phyloP scores from a whole-genome alignment of 2,888 invertebrate species.

The Gortyna flavago region DNA sequence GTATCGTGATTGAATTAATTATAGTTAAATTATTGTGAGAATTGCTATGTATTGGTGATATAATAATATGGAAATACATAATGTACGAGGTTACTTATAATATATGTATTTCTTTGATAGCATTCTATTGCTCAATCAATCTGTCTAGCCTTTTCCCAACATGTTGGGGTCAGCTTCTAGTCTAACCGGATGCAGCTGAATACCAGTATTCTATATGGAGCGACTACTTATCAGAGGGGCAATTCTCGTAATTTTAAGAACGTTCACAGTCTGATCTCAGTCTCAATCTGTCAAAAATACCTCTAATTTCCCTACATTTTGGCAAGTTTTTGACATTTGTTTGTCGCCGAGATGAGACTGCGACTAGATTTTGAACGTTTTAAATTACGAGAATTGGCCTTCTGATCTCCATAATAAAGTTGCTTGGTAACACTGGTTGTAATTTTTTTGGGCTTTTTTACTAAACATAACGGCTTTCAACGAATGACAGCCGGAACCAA shows the following conservation, averaged over 20 bases:
- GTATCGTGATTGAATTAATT: constrained; percentile 32
- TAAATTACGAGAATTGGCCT: too few species aligned
- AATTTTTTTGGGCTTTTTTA: not conserved
- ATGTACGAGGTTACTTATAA: not conserved
- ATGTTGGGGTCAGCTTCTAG: not conserved
- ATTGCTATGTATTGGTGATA: not conserved
- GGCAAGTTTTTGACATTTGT: too few species aligned
- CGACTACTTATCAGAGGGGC: not conserved
- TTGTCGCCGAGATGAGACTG: too few species aligned
- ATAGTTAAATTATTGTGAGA: constrained; percentile 18
- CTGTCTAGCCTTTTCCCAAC: not conserved
- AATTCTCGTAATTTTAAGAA: too few species aligned
- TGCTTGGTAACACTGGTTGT: not conserved
- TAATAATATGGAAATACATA: not conserved
- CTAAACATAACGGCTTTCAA: not conserved
- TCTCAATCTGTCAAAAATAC: too few species aligned
- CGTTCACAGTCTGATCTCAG: too few species aligned
- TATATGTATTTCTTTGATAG: not conserved
- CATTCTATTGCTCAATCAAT: not conserved
- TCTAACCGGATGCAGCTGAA: not conserved
- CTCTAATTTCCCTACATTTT: too few species aligned
- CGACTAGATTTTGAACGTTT: too few species aligned
- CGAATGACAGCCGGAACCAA: not conserved
- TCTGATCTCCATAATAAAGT: not conserved
- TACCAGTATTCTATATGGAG: not conserved